A percentile compares a stretch with the other conserved stretches of the same genome.
Conservation (phyloP, 2,113 vertebrate species). For the Columba livia region DNA sequence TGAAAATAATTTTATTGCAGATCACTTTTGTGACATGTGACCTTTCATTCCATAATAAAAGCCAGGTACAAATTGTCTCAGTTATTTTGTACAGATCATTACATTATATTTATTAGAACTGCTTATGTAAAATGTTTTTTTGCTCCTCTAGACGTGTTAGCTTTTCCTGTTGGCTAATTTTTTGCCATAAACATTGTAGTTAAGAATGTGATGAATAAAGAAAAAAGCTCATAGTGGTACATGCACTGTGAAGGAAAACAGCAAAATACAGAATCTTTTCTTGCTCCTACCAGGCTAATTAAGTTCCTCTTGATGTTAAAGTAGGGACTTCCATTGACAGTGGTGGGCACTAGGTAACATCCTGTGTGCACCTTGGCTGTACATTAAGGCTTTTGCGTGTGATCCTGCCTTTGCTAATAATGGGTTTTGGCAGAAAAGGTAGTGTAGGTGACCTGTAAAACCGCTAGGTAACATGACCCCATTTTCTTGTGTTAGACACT, state of each 20-base stretch:
- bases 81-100: background rate
- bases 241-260: background rate
- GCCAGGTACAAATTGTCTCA: background rate
- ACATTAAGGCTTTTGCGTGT: background rate
- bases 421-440: background rate
- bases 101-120: background rate
- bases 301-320: background rate
- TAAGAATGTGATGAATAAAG: background rate
- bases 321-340: background rate
- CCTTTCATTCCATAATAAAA: background rate
- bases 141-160: background rate
- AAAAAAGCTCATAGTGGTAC: background rate
- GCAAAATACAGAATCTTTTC: background rate
- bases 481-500: background rate
- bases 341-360: background rate
- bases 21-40: background rate
- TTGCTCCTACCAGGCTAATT: background rate
- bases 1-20: background rate
- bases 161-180: background rate
- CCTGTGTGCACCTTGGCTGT: background rate
- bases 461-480: background rate
- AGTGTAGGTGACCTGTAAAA: background rate
- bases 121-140: background rate
- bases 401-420: background rate
- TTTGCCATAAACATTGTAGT: background rate